Percentiles rank a stretch among this genome's conserved stretches.
These are phyloP conservation scores for Erpobdella octoculata DNA, from an alignment of 2,888 invertebrate genomes.

Conservation along the genomic window DNA sequence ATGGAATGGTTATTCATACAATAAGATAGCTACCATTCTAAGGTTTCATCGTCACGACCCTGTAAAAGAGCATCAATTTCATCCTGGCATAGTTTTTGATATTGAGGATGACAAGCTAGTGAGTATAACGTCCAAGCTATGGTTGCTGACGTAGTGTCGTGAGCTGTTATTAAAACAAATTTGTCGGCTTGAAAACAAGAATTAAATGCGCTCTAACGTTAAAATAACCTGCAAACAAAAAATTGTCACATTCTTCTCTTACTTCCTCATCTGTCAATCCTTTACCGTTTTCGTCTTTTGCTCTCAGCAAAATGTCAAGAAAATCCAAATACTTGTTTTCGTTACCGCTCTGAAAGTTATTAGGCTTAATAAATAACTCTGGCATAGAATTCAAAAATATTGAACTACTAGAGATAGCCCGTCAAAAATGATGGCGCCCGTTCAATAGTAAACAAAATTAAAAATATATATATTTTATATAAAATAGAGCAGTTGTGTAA, in stretches of 20 bases:
- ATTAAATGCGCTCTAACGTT: neutral
- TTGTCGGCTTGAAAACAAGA: neutral
- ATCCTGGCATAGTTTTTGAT: slow-evolving; percentile 39
- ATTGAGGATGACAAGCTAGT: slow-evolving; percentile 41
- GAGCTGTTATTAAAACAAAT: slow-evolving; percentile 38
- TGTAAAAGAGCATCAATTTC: slow-evolving; percentile 41
- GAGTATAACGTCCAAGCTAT: slow-evolving; percentile 44
- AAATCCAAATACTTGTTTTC: slow-evolving; percentile 33
- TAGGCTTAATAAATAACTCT: too few species aligned
- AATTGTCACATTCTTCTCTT: slow-evolving; percentile 43
- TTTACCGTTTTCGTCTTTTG: slow-evolving; percentile 39
- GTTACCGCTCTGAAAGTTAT: too few species aligned
- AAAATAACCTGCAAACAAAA: slow-evolving; percentile 38
- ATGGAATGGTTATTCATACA: too few species aligned
- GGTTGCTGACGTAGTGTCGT: slow-evolving; percentile 44
- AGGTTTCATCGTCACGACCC: slow-evolving; percentile 15
- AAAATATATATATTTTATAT: too few species aligned
- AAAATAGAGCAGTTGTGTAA: too few species aligned
- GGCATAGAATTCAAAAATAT: too few species aligned
- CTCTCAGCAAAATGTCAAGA: slow-evolving; percentile 35
- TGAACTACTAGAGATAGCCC: too few species aligned
- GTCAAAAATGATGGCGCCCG: too few species aligned
- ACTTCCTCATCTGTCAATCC: slow-evolving; percentile 44
- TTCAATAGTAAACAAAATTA: too few species aligned
- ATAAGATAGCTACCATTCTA: neutral